Percentiles rank a stretch among this genome's conserved stretches.
These are phyloP conservation scores for Hephaestus fuliginosus DNA, from an alignment of 2,797 vertebrate genomes.

Conservation along the genomic window DNA sequence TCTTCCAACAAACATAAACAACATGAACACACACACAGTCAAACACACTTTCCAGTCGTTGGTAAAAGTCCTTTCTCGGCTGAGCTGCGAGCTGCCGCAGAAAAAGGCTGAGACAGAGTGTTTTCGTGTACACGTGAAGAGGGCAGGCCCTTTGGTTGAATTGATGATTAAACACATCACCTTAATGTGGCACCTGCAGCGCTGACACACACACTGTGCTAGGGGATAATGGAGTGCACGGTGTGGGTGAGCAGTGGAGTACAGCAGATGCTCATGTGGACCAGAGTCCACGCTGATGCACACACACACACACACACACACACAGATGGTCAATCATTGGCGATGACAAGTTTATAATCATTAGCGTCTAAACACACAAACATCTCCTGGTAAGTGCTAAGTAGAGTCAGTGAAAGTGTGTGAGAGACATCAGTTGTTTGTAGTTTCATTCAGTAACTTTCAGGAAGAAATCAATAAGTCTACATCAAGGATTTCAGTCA, in stretches of 20 bases:
- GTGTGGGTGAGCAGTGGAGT: conserved; percentile 45
- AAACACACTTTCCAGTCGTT: conserved; percentile 27
- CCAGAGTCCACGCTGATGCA: conserved; percentile 59
- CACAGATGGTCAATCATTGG: conserved; percentile 77
- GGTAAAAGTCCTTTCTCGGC: conserved; percentile 25
- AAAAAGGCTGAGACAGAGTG: conserved; percentile 34
- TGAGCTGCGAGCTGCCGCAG: conserved; percentile 14
- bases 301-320: conserved; percentile 46
- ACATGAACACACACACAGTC: conserved; percentile 5
- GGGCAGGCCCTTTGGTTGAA: conserved; percentile 63
- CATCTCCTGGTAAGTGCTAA: conserved; percentile 62
- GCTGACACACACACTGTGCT: conserved; percentile 70
- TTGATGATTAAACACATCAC: conserved; percentile 84
- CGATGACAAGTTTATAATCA: conserved; percentile 77
- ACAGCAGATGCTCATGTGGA: conserved; percentile 76
- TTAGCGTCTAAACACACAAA: conserved; percentile 77
- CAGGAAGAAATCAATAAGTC: neutral
- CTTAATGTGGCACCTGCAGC: conserved; percentile 78
- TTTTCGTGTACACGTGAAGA: conserved; percentile 49
- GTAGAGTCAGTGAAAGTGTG: conserved; percentile 30
- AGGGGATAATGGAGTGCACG: conserved; percentile 80
- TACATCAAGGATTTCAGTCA: neutral
- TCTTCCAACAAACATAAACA: neutral
- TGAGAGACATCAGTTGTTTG: conserved; percentile 3
- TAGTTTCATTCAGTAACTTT: conserved; percentile 7